Conservation (phyloP, 1,140 invertebrate species). For the Bombus waltoni region DNA sequence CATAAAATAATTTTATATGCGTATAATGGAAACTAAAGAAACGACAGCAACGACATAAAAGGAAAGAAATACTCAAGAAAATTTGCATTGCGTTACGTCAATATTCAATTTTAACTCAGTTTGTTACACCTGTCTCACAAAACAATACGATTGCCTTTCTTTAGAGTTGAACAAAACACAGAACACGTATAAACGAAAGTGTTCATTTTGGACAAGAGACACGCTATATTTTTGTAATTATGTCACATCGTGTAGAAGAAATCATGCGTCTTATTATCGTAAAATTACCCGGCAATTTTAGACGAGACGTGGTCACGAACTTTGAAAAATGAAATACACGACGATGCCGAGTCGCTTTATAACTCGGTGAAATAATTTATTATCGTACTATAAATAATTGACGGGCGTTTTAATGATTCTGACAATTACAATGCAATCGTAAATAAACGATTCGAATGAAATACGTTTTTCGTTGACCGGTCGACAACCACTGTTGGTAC, state of each 20-base stretch:
- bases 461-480: neutral
- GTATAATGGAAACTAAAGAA: too few species aligned
- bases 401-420: neutral
- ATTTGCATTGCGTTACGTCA: neutral
- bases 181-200: neutral
- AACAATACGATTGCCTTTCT: neutral
- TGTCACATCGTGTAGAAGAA: neutral
- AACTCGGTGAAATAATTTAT: slow-evolving; percentile 10
- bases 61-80: neutral
- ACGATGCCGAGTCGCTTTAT: neutral
- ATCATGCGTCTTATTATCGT: neutral
- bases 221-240: neutral
- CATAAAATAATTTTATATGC: neutral
- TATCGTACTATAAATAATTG: slow-evolving; percentile 1
- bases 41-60: too few species aligned
- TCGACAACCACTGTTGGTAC: neutral
- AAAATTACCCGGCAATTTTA: neutral
- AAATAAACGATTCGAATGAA: neutral
- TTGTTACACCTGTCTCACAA: neutral
- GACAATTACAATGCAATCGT: slow-evolving; percentile 25
- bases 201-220: too few species aligned
- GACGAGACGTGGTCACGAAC: neutral
- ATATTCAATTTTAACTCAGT: neutral
- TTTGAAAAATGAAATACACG: neutral
- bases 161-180: neutral